A percentile compares a stretch with the other conserved stretches of the same genome.
Evolutionary conservation across 2,113 vertebrate species (phyloP).

Genomic region (Ctenomys sociabilis): DNA sequence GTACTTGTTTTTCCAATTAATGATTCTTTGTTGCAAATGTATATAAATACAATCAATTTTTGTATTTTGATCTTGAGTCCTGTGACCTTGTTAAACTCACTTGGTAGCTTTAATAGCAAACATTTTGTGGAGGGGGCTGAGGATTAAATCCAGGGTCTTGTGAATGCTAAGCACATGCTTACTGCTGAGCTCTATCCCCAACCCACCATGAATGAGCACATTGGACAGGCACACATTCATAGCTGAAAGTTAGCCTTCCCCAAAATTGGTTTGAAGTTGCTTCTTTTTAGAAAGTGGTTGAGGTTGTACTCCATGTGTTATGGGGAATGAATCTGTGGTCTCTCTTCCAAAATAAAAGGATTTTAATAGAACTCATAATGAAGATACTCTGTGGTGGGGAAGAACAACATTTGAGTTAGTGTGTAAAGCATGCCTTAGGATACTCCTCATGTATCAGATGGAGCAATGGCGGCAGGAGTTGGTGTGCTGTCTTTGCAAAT

Average conservation of each 20-base stretch:
- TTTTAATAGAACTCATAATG: background rate
- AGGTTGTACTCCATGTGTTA: background rate
- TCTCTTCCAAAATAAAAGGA: conserved; percentile 6
- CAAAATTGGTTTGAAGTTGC: background rate
- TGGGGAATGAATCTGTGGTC: conserved; percentile 9
- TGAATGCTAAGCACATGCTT: background rate
- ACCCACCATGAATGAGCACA: background rate
- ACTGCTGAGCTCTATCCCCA: background rate
- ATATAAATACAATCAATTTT: conserved; percentile 50
- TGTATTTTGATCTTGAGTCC: conserved; percentile 58
- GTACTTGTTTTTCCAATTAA: background rate
- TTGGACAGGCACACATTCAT: background rate
- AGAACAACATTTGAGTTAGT: conserved; percentile 26
- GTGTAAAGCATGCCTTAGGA: background rate
- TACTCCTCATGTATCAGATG: background rate
- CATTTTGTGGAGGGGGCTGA: background rate
- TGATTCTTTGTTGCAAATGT: conserved; percentile 2
- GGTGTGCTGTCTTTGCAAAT: background rate
- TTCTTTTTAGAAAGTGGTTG: background rate
- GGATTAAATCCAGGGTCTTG: background rate
- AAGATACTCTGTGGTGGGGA: background rate
- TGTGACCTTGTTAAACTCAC: conserved; percentile 21
- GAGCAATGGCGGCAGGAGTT: background rate
- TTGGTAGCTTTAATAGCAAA: conserved; percentile 41
- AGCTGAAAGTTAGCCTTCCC: background rate